These are phyloP conservation scores for human (Homo sapiens) DNA, from an alignment of 2,113 vertebrate genomes.

Conservation along the genomic window GRCh38 chrX:46168001-46168500, in stretches of 20 bases:
- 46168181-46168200: background rate
- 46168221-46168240: background rate
- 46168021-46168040: background rate
- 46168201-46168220: background rate
- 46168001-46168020: background rate
- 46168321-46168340: background rate
- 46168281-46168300: background rate
- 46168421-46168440: background rate
- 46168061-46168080: background rate
- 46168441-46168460: background rate
- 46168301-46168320: background rate
- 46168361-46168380: background rate
- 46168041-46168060: background rate
- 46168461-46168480: constrained; percentile 30
- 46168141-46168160: background rate
- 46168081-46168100: background rate
- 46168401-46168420: background rate
- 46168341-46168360: background rate
- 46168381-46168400: background rate
- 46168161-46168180: background rate
- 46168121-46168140: background rate
- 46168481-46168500: background rate
- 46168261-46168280: background rate
- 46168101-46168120: background rate
- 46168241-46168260: background rate